Conservation (phyloP, 2,888 invertebrate species). For the Macaria liturata region DNA sequence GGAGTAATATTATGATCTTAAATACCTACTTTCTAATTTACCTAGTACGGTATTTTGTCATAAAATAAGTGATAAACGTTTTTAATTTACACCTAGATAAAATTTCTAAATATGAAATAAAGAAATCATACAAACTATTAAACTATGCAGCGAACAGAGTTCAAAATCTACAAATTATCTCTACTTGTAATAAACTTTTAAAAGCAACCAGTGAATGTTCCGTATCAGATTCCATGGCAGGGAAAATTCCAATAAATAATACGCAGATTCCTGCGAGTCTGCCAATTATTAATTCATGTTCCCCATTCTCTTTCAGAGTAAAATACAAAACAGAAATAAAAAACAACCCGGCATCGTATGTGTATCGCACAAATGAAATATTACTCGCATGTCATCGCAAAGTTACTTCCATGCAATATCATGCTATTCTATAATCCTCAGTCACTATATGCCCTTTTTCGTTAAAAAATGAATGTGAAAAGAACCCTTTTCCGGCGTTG, state of each 20-base stretch:
- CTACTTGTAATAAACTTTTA: background rate
- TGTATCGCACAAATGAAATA: constrained; percentile 58
- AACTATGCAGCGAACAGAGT: too few relatives aligned
- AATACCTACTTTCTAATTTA: too few relatives aligned
- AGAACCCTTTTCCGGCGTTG: constrained; percentile 50
- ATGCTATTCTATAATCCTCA: constrained; percentile 47
- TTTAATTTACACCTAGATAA: too few relatives aligned
- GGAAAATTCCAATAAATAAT: constrained; percentile 13
- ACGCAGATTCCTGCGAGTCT: constrained; percentile 10
- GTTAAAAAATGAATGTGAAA: constrained; percentile 61
- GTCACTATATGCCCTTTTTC: constrained; percentile 54
- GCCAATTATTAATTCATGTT: constrained; percentile 24
- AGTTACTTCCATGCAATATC: constrained; percentile 36
- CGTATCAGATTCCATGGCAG: constrained; percentile 6
- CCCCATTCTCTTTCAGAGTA: constrained; percentile 16
- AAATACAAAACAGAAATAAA: constrained; percentile 34
- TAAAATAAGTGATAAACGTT: too few relatives aligned
- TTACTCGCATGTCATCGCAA: constrained; percentile 57
- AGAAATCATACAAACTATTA: too few relatives aligned
- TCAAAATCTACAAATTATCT: too few relatives aligned
- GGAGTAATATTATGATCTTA: too few relatives aligned
- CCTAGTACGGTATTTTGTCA: too few relatives aligned
- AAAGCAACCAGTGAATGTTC: constrained; percentile 1
- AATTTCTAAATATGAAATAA: too few relatives aligned
- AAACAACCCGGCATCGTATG: constrained; percentile 38